phyloP scores from a whole-genome alignment of 2,888 invertebrate genomes.

The Plebejus anna region DNA sequence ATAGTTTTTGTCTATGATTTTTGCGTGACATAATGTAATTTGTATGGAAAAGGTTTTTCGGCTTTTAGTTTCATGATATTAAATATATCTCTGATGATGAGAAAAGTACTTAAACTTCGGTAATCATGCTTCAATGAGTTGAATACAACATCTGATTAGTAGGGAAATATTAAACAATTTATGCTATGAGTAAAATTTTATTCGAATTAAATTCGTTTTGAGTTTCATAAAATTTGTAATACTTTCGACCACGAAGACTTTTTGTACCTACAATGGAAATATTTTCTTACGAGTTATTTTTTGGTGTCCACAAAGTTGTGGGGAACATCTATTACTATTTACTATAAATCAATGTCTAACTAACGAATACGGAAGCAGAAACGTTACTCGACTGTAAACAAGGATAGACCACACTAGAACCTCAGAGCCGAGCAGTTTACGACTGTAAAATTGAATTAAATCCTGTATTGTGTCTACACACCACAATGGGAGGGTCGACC shows the following conservation, averaged over 20 bases:
- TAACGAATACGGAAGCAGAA: neutral
- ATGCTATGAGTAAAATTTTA: neutral
- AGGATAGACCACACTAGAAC: neutral
- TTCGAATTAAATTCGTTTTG: neutral
- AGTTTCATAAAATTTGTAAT: neutral
- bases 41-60: neutral
- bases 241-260: no score
- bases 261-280: no score
- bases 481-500: slow-evolving; percentile 25
- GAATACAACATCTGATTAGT: neutral
- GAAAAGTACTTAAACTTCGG: neutral
- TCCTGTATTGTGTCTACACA: slow-evolving; percentile 17
- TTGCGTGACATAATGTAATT: neutral
- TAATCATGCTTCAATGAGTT: neutral
- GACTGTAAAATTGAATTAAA: slow-evolving; percentile 21
- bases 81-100: neutral
- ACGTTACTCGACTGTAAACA: neutral
- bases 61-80: neutral
- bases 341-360: neutral
- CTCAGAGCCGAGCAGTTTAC: slow-evolving; percentile 3
- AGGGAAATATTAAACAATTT: neutral
- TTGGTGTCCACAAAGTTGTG: neutral
- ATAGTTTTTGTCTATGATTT: neutral
- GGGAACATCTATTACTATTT: neutral
- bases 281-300: neutral